Evolutionary conservation across 2,888 invertebrate genomes (phyloP).

Genomic region (Agrochola litura): DNA sequence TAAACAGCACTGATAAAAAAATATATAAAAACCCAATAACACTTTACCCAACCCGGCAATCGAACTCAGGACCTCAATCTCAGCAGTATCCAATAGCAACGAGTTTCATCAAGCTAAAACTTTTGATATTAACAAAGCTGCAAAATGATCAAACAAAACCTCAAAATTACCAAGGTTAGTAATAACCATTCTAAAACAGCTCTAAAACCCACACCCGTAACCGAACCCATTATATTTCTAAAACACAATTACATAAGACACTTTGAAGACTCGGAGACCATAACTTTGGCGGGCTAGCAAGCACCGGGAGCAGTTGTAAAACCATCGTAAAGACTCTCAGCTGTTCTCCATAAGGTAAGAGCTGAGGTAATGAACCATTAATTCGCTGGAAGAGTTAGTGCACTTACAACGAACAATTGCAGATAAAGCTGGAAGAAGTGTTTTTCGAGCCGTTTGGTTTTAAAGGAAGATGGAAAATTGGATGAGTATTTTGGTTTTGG

Average conservation of each 20-base stretch:
- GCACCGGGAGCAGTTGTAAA: slow-evolving; percentile 60
- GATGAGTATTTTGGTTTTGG: slow-evolving; percentile 32
- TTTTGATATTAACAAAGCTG: neutral
- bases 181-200: slow-evolving; percentile 30
- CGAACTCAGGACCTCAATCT: too few relatives aligned
- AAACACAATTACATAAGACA: slow-evolving; percentile 66
- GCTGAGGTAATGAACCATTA: slow-evolving; percentile 68
- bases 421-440: slow-evolving; percentile 52
- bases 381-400: slow-evolving; percentile 65
- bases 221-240: slow-evolving; percentile 63
- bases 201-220: slow-evolving; percentile 34
- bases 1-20: too few relatives aligned
- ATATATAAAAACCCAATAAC: too few relatives aligned
- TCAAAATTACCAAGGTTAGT: slow-evolving; percentile 14
- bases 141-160: neutral
- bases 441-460: slow-evolving; percentile 56
- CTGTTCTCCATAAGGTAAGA: slow-evolving; percentile 55
- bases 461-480: slow-evolving; percentile 22
- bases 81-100: too few relatives aligned
- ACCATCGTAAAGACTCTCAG: slow-evolving; percentile 67
- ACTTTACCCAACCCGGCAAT: too few relatives aligned
- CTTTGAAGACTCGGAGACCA: slow-evolving; percentile 57
- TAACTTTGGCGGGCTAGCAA: slow-evolving; percentile 62
- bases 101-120: neutral
- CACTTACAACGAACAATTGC: slow-evolving; percentile 60